Percentiles rank a stretch among this genome's conserved stretches.
Evolutionary conservation across 2,888 invertebrate species (phyloP).

Genomic region (Xestobium rufovillosum): DNA sequence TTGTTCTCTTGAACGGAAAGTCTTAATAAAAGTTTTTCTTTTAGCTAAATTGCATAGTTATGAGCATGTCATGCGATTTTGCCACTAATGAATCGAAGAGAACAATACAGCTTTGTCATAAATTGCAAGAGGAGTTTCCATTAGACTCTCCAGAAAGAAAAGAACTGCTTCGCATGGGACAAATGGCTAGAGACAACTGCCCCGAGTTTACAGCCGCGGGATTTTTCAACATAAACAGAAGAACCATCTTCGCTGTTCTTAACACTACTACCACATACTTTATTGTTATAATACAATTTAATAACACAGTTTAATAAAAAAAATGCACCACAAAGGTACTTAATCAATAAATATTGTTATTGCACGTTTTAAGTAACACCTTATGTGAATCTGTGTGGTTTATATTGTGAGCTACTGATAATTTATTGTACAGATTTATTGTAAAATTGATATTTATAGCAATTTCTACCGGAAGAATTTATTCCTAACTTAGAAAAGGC

Average conservation of each 20-base stretch:
- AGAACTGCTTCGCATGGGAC: not conserved
- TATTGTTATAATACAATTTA: constrained; percentile 13
- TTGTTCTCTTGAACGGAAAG: too few relatives aligned
- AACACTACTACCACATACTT: constrained; percentile 18
- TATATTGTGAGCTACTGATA: too few relatives aligned
- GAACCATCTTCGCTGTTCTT: constrained; percentile 16
- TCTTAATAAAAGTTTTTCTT: too few relatives aligned
- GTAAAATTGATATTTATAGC: too few relatives aligned
- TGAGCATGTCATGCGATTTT: not conserved
- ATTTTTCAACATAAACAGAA: constrained; percentile 20
- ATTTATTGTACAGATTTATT: too few relatives aligned
- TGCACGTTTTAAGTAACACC: too few relatives aligned
- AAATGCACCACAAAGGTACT: too few relatives aligned
- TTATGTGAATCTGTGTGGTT: too few relatives aligned
- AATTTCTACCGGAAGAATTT: too few relatives aligned
- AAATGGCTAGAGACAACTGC: constrained; percentile 4
- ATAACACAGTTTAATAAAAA: not conserved
- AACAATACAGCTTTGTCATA: not conserved
- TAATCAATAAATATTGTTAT: too few relatives aligned
- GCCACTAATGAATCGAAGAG: not conserved
- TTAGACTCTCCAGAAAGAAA: not conserved
- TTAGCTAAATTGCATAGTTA: not conserved
- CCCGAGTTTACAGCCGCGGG: constrained; percentile 19
- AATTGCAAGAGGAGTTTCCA: not conserved
- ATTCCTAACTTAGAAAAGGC: too few relatives aligned